phyloP scores from a whole-genome alignment of 2,797 vertebrate species.

The Sebastes hubbsi region DNA sequence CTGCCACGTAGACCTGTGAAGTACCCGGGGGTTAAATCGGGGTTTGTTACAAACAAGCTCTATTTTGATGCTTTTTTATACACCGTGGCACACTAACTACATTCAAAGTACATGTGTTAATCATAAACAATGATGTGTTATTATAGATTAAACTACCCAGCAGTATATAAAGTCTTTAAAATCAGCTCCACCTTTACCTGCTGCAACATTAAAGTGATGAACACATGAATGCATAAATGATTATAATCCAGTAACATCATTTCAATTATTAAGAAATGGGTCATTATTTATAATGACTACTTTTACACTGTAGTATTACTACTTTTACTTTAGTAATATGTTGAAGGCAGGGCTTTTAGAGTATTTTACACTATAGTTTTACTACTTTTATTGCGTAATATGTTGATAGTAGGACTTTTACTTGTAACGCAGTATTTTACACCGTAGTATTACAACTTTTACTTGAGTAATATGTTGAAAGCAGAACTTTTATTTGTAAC shows the following conservation, averaged over 20 bases:
- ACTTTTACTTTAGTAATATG: no score
- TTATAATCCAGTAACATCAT: not conserved
- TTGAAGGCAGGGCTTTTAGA: no score
- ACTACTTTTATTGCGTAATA: no score
- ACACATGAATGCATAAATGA: not conserved
- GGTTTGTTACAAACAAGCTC: not conserved
- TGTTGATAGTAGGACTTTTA: no score
- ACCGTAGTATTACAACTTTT: no score
- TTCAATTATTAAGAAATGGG: not conserved
- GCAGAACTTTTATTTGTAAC: no score
- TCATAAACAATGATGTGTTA: not conserved
- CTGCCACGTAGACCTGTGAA: slow-evolving; percentile 4
- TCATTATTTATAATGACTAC: no score
- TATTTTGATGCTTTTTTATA: not conserved
- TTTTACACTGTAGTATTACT: no score
- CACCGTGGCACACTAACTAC: not conserved
- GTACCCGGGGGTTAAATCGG: not conserved
- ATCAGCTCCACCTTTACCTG: not conserved
- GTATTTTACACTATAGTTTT: no score
- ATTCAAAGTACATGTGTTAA: not conserved
- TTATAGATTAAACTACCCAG: not conserved
- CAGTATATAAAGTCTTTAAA: not conserved
- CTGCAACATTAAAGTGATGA: not conserved
- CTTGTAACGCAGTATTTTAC: no score
- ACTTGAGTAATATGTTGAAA: no score